These are phyloP conservation scores for Pachypeltis micranthus DNA, from an alignment of 1,140 invertebrate genomes.

Conservation along the genomic window DNA sequence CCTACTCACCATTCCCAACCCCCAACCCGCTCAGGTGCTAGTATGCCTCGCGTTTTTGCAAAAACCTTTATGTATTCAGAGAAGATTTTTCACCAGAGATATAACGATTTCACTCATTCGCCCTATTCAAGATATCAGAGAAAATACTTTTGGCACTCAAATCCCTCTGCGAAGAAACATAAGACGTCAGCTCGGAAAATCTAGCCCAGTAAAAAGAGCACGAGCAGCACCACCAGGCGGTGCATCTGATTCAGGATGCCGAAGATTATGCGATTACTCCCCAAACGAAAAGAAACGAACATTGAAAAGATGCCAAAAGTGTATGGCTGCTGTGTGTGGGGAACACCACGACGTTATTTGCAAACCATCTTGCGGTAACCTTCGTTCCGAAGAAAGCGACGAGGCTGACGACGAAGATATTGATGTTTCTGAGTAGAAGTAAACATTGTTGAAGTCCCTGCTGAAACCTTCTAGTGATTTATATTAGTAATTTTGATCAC, in stretches of 20 bases:
- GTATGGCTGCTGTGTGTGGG: not conserved
- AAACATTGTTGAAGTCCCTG: not conserved
- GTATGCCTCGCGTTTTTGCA: no score
- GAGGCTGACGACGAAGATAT: not conserved
- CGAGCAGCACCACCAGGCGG: not conserved
- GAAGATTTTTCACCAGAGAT: not conserved
- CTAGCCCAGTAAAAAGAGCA: not conserved
- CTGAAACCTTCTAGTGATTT: not conserved
- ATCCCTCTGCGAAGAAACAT: not conserved
- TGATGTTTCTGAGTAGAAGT: not conserved
- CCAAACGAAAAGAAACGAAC: not conserved
- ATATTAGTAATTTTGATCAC: not conserved
- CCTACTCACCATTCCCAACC: no score
- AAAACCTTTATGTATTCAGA: no score
- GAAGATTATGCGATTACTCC: not conserved
- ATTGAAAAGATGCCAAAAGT: not conserved
- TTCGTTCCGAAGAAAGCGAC: not conserved
- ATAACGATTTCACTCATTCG: not conserved
- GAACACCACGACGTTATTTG: not conserved
- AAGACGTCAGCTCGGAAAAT: not conserved
- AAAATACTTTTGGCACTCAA: not conserved
- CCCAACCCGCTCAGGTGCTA: no score
- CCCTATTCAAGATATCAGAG: not conserved
- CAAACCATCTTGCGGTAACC: not conserved
- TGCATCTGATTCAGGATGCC: not conserved